Base-by-base conservation (phyloP, 2,113 vertebrate genomes). In the Xiphophorus maculatus region DNA sequence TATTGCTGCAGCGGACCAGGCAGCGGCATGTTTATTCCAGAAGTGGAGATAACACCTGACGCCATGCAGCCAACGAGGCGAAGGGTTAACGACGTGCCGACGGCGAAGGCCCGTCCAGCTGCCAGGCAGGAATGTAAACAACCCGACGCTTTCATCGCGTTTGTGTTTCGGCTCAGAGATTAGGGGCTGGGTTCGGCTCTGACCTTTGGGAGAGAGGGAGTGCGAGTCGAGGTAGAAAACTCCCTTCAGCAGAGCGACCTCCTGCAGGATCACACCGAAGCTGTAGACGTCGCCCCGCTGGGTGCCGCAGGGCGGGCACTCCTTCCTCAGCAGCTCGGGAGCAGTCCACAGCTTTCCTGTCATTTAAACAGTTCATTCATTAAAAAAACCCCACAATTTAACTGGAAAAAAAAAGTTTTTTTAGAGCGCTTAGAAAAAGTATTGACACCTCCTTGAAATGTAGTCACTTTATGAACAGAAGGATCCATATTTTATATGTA, bases 281-380 rank as follows among this genome's bases (percentile, higher is more conserved):
- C 97, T 98, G 92, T 97, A 98, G 0, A 97, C 89, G 0, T 98
- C 97, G 0, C 96, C 96, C 32, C 94, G 96, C 89, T 96, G 97
- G 1, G 95, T 96, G 1, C 97, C 96, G 0, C 88, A 84, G 0
- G 89, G 91, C 0, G 93, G 91, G 0, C 40, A 70, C 51, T 95
- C 93, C 82, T 89, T 89, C 42, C 96, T 81, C 78, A 97, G 88
- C 69, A 98, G 93, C 91, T 98, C 97, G 0, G 97, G 97, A 0
- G 96, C 94, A 0, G 95, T 97, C 97, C 97, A 98, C 61, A 97
- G 82, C 83, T 96, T 96, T 84, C 97, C 97, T 98, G 87, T n/a
- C 32, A 27, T 62, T 11, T 25, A 58, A 58, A 58, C 51, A 25
- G 22, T 19, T 13, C 4, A 70, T 5, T 69, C 15, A 17, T 1